phyloP scores from a whole-genome alignment of 2,888 invertebrate genomes.

The Drosophila incognita region DNA sequence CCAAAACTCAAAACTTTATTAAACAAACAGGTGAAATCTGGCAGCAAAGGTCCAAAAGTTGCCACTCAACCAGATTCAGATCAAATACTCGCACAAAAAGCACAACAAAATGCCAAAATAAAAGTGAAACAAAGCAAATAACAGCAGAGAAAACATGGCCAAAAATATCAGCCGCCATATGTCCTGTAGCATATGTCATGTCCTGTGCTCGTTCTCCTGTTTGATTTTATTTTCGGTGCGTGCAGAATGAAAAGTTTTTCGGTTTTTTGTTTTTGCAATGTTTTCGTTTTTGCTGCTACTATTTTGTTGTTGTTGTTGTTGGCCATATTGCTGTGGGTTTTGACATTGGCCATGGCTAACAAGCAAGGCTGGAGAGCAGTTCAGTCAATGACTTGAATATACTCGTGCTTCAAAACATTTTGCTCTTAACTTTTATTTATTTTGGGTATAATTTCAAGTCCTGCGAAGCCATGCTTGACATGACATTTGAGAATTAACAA shows the following conservation, averaged over 20 bases:
- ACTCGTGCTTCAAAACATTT: background rate
- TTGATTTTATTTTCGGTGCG: conserved; percentile 54
- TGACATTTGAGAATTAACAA: background rate
- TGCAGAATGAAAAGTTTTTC: conserved; percentile 49
- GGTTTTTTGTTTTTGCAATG: background rate
- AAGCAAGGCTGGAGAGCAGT: conserved; percentile 3
- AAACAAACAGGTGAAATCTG: conserved; percentile 71
- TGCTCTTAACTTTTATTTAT: background rate
- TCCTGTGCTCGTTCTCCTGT: conserved; percentile 26
- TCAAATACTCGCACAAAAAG: conserved; percentile 25
- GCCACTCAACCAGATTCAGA: conserved; percentile 56
- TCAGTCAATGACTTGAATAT: conserved; percentile 3
- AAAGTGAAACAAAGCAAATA: background rate
- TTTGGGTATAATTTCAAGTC: background rate
- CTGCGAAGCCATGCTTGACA: background rate
- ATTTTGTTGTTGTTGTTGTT: conserved; percentile 11
- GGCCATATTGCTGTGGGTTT: conserved; percentile 21
- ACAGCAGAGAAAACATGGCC: conserved; percentile 23
- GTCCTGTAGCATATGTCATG: conserved; percentile 54
- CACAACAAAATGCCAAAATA: conserved; percentile 15
- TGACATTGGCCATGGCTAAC: conserved; percentile 54
- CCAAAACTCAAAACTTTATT: conserved; percentile 59
- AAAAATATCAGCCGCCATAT: conserved; percentile 50
- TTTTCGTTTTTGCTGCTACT: background rate
- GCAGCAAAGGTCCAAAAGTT: conserved; percentile 42